Percentiles rank a stretch among this genome's conserved stretches.
Evolutionary conservation across 2,797 vertebrate species (phyloP).

Genomic region (Cetoscarus ocellatus): DNA sequence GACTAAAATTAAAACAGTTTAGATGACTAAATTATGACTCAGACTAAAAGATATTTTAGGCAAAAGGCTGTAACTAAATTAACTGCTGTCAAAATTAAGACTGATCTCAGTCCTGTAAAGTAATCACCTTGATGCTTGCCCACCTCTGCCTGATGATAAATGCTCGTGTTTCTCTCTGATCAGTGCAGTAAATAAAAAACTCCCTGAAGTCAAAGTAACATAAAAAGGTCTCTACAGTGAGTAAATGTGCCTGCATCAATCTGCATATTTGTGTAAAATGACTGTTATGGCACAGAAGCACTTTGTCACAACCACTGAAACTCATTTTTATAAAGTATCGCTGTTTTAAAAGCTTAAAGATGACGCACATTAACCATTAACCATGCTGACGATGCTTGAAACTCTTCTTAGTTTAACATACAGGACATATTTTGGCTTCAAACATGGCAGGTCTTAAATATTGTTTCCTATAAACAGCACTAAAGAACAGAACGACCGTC

Average conservation of each 20-base stretch:
- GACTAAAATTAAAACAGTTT: too few relatives aligned
- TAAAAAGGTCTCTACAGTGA: neutral
- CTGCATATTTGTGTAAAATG: slow-evolving; percentile 7
- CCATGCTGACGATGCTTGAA: slow-evolving; percentile 69
- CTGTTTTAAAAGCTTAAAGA: slow-evolving; percentile 60
- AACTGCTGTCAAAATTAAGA: too few relatives aligned
- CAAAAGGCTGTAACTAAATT: too few relatives aligned
- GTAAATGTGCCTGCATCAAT: too few relatives aligned
- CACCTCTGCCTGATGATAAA: neutral
- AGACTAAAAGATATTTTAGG: too few relatives aligned
- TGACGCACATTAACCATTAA: slow-evolving; percentile 65
- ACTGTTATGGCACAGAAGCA: slow-evolving; percentile 68
- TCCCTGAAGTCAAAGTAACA: slow-evolving; percentile 47
- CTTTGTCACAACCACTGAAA: slow-evolving; percentile 70
- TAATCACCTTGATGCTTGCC: too few relatives aligned
- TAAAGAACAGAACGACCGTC: slow-evolving; percentile 72
- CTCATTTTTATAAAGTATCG: slow-evolving; percentile 44
- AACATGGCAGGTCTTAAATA: slow-evolving; percentile 57
- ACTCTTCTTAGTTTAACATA: slow-evolving; percentile 71
- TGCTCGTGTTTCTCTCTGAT: neutral
- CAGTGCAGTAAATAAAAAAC: slow-evolving; percentile 32
- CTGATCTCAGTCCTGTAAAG: slow-evolving; percentile 23
- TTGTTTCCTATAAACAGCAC: slow-evolving; percentile 73
- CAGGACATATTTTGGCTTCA: slow-evolving; percentile 71
- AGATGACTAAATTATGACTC: too few relatives aligned